Evolutionary conservation across 2,888 invertebrate genomes (phyloP).

Genomic region (Incurvaria masculella): DNA sequence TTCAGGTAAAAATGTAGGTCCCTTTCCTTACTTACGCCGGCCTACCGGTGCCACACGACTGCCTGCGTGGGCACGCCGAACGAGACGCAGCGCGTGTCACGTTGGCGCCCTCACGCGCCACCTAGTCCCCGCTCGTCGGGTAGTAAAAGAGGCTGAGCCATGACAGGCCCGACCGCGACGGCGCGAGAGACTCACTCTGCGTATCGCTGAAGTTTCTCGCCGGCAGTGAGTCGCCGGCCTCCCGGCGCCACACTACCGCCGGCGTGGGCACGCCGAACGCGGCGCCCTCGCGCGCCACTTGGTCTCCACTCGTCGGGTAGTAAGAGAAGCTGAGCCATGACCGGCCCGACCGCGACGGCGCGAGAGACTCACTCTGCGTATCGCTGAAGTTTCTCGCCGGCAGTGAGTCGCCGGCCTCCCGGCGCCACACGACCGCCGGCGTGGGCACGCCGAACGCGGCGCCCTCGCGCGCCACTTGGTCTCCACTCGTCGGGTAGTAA

Average conservation of each 20-base stretch:
- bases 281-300: slow-evolving; percentile 80
- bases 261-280: slow-evolving; percentile 86
- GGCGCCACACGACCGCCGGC: slow-evolving; percentile 84
- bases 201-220: slow-evolving; percentile 45
- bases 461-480: slow-evolving; percentile 82
- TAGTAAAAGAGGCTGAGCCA: no score
- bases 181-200: slow-evolving; percentile 48
- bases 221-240: slow-evolving; percentile 67
- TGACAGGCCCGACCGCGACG: no score
- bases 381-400: slow-evolving; percentile 49
- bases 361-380: slow-evolving; percentile 50
- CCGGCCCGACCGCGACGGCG: no score
- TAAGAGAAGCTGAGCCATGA: no score
- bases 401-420: slow-evolving; percentile 71
- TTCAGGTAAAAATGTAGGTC: no score
- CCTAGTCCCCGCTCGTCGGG: slow-evolving; percentile 82
- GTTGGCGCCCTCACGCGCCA: slow-evolving; percentile 81
- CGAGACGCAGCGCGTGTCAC: slow-evolving; percentile 81
- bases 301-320: slow-evolving; percentile 82
- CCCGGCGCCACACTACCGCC: slow-evolving; percentile 82
- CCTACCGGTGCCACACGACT: slow-evolving; percentile 85
- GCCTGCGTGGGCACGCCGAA: slow-evolving; percentile 82
- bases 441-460: slow-evolving; percentile 83
- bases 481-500: slow-evolving; percentile 82
- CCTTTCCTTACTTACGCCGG: no score